Percentiles rank a stretch among this genome's conserved stretches.
Evolutionary conservation across 1,140 invertebrate species (phyloP).

Genomic region (Lithobius niger): DNA sequence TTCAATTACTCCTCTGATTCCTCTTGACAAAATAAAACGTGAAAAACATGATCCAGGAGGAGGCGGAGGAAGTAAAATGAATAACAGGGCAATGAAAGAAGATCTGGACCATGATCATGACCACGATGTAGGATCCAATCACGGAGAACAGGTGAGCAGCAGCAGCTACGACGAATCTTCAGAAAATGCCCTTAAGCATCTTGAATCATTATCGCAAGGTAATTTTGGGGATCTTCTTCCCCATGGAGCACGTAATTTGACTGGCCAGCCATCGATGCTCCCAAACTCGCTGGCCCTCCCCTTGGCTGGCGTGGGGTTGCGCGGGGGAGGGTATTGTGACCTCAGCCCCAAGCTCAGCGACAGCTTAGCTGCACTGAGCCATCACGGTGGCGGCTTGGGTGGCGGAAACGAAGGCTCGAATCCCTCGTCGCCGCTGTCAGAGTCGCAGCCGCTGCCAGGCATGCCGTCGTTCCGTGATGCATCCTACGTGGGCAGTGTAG

Average conservation of each 20-base stretch:
- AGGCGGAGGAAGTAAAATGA: not conserved
- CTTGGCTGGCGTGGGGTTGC: slow-evolving; percentile 25
- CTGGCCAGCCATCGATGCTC: slow-evolving; percentile 1
- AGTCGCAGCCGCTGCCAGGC: slow-evolving; percentile 22
- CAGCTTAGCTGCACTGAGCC: slow-evolving; percentile 21
- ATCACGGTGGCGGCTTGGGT: slow-evolving; percentile 16
- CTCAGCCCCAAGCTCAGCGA: slow-evolving; percentile 20
- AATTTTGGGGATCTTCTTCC: slow-evolving; percentile 43
- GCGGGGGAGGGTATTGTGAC: slow-evolving; percentile 2
- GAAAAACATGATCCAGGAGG: slow-evolving; percentile 3
- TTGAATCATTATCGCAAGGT: slow-evolving; percentile 66
- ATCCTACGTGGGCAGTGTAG: slow-evolving; percentile 18
- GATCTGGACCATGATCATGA: slow-evolving; percentile 20
- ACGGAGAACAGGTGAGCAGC: slow-evolving; percentile 10
- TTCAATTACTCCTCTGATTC: slow-evolving; percentile 6
- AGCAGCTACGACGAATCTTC: slow-evolving; percentile 11
- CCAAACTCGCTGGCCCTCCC: slow-evolving; percentile 31
- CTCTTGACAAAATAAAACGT: slow-evolving; percentile 12
- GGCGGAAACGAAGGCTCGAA: no score
- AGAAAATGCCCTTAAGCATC: slow-evolving; percentile 55
- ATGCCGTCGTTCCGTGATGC: slow-evolving; percentile 22
- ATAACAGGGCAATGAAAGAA: slow-evolving; percentile 21
- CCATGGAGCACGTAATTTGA: slow-evolving; percentile 5
- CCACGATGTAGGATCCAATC: slow-evolving; percentile 14
- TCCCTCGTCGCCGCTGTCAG: slow-evolving; percentile 40